Conservation (phyloP, 2,797 vertebrate genomes). For the Hydrophis major region DNA sequence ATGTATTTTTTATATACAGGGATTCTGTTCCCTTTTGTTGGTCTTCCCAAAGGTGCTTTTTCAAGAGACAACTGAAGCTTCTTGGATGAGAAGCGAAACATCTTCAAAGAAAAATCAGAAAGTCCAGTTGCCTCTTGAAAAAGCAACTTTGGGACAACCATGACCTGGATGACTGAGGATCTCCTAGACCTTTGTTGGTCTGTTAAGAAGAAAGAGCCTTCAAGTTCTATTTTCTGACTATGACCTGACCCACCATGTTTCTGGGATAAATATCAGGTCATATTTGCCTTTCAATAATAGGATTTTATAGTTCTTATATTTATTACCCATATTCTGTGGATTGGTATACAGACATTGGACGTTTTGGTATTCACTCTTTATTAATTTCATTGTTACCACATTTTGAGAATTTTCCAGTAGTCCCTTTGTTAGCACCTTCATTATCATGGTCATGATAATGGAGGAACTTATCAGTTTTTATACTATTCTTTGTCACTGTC, state of each 20-base stretch:
- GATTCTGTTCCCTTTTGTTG: not conserved
- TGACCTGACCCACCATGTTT: not conserved
- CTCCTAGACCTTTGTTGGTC: not conserved
- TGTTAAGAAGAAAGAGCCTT: not conserved
- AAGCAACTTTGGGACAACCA: too few relatives aligned
- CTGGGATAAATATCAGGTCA: not conserved
- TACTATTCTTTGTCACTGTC: not conserved
- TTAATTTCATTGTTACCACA: not conserved
- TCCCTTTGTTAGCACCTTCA: not conserved
- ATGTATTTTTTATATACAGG: not conserved
- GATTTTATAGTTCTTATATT: not conserved
- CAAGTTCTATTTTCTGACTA: not conserved
- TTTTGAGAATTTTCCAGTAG: not conserved
- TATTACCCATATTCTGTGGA: not conserved
- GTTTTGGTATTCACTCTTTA: not conserved
- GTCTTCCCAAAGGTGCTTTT: too few relatives aligned
- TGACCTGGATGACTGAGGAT: too few relatives aligned
- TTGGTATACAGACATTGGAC: not conserved
- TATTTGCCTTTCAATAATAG: not conserved
- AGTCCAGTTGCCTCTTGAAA: too few relatives aligned
- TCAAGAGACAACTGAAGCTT: too few relatives aligned
- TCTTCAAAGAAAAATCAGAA: too few relatives aligned
- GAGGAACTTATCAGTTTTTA: not conserved
- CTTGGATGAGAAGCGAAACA: too few relatives aligned
- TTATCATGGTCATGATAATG: not conserved